phyloP scores from a whole-genome alignment of 2,797 vertebrate species.

The Octomys mimax region DNA sequence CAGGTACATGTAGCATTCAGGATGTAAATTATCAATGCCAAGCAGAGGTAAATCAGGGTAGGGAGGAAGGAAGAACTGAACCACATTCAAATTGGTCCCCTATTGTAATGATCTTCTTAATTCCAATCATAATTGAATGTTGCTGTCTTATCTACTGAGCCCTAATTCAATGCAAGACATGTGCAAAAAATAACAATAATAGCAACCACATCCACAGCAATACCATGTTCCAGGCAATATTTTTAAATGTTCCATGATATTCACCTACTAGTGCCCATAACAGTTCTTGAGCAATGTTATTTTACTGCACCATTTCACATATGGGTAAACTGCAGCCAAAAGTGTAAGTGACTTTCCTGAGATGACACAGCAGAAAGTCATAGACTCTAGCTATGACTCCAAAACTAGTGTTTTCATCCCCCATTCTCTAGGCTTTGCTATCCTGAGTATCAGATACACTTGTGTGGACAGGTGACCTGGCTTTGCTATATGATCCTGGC shows the following conservation, averaged over 20 bases:
- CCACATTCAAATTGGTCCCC: too few species aligned
- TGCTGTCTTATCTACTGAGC: neutral
- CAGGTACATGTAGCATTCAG: slow-evolving; percentile 68
- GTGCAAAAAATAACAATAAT: neutral
- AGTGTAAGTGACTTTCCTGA: too few species aligned
- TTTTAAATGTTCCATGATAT: neutral
- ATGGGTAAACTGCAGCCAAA: neutral
- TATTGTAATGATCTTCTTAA: neutral
- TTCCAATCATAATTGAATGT: neutral
- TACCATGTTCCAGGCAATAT: fast-evolving
- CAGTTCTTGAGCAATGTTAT: neutral
- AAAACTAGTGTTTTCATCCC: neutral
- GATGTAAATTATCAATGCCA: neutral
- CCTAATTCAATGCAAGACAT: neutral
- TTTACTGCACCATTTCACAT: neutral
- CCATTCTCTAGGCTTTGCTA: neutral
- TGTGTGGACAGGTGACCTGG: neutral
- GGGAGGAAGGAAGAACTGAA: neutral
- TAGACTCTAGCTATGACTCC: too few species aligned
- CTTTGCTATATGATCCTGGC: neutral
- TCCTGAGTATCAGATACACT: neutral
- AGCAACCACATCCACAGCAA: too few species aligned
- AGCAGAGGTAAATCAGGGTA: neutral
- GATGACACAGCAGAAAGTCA: neutral
- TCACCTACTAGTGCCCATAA: neutral